Evolutionary conservation across 2,888 invertebrate genomes (phyloP).

Genomic region (Diplolepis rosae): DNA sequence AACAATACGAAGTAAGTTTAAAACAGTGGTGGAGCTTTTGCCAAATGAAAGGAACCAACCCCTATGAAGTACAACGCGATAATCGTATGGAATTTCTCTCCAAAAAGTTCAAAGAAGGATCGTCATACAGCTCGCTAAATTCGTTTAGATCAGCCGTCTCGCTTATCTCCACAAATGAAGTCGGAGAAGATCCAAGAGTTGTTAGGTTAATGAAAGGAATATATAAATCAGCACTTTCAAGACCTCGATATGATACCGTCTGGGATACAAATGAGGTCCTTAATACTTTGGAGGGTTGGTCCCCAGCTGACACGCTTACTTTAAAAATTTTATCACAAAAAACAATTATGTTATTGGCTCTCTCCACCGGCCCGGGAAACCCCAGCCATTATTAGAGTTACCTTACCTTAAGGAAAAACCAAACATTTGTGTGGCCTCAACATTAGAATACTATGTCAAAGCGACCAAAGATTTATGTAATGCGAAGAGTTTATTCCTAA

Average conservation of each 20-base stretch:
- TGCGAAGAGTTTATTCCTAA: neutral
- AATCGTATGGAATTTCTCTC: neutral
- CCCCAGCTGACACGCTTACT: constrained; percentile 9
- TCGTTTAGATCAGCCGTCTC: neutral
- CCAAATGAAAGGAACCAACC: neutral
- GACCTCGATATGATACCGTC: neutral
- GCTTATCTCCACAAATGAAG: neutral
- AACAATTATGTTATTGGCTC: constrained; percentile 32
- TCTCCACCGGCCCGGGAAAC: constrained; percentile 12
- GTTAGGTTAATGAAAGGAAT: neutral
- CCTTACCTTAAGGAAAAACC: neutral
- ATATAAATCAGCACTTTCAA: neutral
- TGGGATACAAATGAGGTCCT: neutral
- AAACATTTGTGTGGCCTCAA: constrained; percentile 1
- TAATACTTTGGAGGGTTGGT: constrained; percentile 18
- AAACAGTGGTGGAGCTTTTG: neutral
- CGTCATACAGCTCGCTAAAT: neutral
- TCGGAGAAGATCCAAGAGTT: neutral
- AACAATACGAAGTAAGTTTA: neutral
- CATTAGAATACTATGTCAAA: constrained; percentile 14
- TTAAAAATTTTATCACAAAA: constrained; percentile 26
- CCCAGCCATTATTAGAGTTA: neutral
- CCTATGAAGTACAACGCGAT: neutral
- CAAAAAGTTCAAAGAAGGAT: constrained; percentile 7
- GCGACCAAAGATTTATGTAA: neutral